Percentiles rank a stretch among this genome's conserved stretches.
These are phyloP conservation scores for Atrina japonica DNA, from an alignment of 2,888 invertebrate species.

Conservation along the genomic window DNA sequence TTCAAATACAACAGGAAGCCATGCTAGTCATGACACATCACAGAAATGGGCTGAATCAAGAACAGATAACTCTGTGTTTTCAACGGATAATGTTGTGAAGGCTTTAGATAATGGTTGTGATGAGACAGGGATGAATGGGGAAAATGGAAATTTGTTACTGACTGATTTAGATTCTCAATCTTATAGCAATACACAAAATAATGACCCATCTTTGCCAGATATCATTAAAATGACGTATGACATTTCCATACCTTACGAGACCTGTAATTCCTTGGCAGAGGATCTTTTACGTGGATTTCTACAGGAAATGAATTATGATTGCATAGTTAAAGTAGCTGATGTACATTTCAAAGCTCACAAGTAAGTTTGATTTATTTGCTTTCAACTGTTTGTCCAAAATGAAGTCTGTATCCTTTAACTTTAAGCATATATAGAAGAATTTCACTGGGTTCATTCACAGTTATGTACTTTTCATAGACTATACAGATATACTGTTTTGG, in stretches of 20 bases:
- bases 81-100: neutral
- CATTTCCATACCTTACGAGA: constrained; percentile 44
- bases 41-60: neutral
- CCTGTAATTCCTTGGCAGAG: constrained; percentile 63
- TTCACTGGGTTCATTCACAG: too few species aligned
- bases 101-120: neutral
- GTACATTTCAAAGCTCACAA: constrained; percentile 63
- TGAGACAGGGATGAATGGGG: neutral
- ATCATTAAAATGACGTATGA: constrained; percentile 43
- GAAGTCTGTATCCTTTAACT: too few species aligned
- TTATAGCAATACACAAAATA: too few species aligned
- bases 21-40: too few species aligned
- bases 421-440: too few species aligned
- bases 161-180: neutral
- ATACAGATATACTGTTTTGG: too few species aligned
- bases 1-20: too few species aligned
- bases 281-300: constrained; percentile 64
- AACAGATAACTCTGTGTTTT: neutral
- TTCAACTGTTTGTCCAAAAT: neutral
- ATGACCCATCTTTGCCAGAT: constrained; percentile 26
- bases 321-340: constrained; percentile 55
- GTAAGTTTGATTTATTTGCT: constrained; percentile 48
- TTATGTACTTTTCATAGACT: too few species aligned
- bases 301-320: constrained; percentile 57
- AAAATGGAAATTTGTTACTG: neutral